These are phyloP conservation scores for Epistrophe eligans DNA, from an alignment of 2,888 invertebrate genomes.

Conservation along the genomic window DNA sequence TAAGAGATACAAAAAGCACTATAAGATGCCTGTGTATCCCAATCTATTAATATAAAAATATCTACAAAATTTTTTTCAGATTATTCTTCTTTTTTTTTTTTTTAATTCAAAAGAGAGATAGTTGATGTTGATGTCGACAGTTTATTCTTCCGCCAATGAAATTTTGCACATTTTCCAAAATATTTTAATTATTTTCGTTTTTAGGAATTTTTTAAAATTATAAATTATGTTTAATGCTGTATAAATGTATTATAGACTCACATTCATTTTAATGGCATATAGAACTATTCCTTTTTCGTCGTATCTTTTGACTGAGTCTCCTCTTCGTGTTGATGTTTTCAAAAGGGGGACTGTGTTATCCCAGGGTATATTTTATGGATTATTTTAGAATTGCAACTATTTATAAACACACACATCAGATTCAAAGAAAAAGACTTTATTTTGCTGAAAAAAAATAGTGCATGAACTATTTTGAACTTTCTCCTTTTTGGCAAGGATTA, in stretches of 20 bases:
- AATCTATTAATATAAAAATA: constrained; percentile 63
- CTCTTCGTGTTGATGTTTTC: constrained; percentile 24
- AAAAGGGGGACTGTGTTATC: constrained; percentile 49
- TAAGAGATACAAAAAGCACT: constrained; percentile 36
- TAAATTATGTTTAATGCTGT: background rate
- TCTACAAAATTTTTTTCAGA: constrained; percentile 3
- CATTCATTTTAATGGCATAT: constrained; percentile 64
- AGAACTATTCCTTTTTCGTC: constrained; percentile 37
- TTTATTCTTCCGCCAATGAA: constrained; percentile 51
- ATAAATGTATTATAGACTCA: too few species aligned
- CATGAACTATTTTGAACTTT: constrained; percentile 65
- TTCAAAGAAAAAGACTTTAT: background rate
- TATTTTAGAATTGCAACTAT: constrained; percentile 74
- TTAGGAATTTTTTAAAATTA: constrained; percentile 12
- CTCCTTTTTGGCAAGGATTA: constrained; percentile 59
- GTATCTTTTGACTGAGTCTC: constrained; percentile 11
- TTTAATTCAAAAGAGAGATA: constrained; percentile 49
- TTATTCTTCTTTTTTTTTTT: constrained; percentile 12
- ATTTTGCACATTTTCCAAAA: constrained; percentile 68
- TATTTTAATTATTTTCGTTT: constrained; percentile 43
- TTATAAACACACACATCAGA: constrained; percentile 57
- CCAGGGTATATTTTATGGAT: constrained; percentile 69
- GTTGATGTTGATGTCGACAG: constrained; percentile 41
- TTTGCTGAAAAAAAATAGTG: constrained; percentile 49
- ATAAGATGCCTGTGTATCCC: constrained; percentile 53